Base-by-base conservation (phyloP, 2,888 invertebrate genomes). In the Strigamia maritima region DNA sequence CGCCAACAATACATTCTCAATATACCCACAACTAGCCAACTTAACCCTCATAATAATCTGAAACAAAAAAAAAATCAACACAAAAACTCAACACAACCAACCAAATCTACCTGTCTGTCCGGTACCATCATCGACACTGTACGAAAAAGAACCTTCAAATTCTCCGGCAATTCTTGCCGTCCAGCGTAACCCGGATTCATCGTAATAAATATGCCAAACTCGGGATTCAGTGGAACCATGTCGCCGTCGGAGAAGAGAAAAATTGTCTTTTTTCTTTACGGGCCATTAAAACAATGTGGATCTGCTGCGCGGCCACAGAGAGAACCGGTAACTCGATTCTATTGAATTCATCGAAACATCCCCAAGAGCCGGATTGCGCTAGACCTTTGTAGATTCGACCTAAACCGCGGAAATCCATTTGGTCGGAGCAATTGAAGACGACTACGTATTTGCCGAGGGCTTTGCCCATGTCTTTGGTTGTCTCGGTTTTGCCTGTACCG, bases 71-170 rank as follows among this genome's bases (percentile, higher is more conserved):
- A n/a, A n/a, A n/a, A n/a, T n/a, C n/a, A n/a, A n/a, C 40, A 40
- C 40, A 40, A 40, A 14, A 40, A 40, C n/a, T n/a, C 7, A 65
- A 65, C n/a, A 10, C 24, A 8, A 19, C 65, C 24, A n/a, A 65
- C 65, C 65, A 14, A 19, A 65, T 10, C 65, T 65, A 19, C 19
- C n/a, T n/a, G 97, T 80, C 97, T 88, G 86, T 98, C 98, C 0
- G 98, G 97, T 19, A 98, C 97, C 97, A 98, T 97, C 98, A 98
- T 98, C 65, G 98, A 96, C 0, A 98, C 97, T 0, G 97, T 97
- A 79, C 98, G 91, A 87, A 98, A 98, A 87, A 97, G 97, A 83
- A 98, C 96, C 88, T 98, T 98, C 82, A 98, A 88, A 87, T 98
- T 98, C 87, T 98, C 98, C 0, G 98, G 98, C 76, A 98, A 86